Percentiles rank a stretch among this genome's conserved stretches.
Conservation (phyloP, 2,797 vertebrate genomes). For the Mustela erminea region DNA sequence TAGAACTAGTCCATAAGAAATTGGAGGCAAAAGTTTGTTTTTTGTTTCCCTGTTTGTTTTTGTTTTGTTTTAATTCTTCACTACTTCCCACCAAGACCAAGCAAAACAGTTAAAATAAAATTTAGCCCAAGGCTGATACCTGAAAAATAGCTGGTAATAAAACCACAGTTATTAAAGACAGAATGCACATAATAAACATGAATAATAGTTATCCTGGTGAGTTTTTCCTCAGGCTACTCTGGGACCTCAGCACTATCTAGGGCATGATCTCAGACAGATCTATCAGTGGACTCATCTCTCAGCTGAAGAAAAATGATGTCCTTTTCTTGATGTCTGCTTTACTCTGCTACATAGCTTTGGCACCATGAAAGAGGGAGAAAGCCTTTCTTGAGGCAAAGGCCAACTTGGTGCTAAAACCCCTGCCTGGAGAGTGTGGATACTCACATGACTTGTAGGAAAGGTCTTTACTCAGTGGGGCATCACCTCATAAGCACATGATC, state of each 20-base stretch:
- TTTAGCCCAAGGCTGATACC: slow-evolving; percentile 26
- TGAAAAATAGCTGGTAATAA: slow-evolving; percentile 75
- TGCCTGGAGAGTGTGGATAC: fast-evolving
- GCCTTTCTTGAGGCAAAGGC: background rate
- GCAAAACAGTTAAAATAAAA: slow-evolving; percentile 56
- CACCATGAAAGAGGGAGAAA: background rate
- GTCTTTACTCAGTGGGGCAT: background rate
- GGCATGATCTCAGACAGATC: background rate
- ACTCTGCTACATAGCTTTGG: background rate
- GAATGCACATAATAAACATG: background rate
- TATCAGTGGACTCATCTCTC: background rate
- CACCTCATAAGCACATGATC: background rate
- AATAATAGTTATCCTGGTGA: background rate
- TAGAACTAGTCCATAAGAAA: background rate
- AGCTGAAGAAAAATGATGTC: background rate
- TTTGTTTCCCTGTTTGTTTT: background rate
- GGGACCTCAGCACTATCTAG: background rate
- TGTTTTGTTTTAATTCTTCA: slow-evolving; percentile 21
- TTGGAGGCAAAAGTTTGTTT: background rate
- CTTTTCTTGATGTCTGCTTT: background rate
- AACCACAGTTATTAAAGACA: slow-evolving; percentile 71
- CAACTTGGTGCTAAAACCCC: background rate
- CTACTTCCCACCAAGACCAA: background rate
- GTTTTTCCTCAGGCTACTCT: background rate
- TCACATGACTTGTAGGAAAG: background rate